Conservation (phyloP, 2,888 invertebrate species). For the Philhelius pedissequus region DNA sequence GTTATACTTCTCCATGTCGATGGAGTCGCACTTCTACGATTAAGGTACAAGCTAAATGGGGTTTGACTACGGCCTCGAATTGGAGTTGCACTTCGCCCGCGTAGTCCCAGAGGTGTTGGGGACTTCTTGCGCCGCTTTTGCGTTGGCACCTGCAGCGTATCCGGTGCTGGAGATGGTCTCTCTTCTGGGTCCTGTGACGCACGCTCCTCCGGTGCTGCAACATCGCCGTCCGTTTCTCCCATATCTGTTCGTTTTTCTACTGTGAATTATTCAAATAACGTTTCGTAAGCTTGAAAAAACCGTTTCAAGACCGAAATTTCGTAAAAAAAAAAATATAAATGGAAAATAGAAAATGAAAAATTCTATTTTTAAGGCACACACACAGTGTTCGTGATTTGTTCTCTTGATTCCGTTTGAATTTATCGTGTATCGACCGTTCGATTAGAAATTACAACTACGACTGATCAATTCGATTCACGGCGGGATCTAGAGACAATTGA, state of each 20-base stretch:
- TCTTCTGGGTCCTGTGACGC: conserved; percentile 75
- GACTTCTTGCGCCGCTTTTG: conserved; percentile 78
- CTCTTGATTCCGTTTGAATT: conserved; percentile 49
- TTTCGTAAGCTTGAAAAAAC: conserved; percentile 66
- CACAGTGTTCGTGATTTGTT: conserved; percentile 57
- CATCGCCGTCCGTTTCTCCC: conserved; percentile 78
- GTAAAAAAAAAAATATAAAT: too few relatives aligned
- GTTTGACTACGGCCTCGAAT: conserved; percentile 78
- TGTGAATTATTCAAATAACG: conserved; percentile 71
- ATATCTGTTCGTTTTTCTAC: conserved; percentile 72
- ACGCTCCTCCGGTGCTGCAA: conserved; percentile 73
- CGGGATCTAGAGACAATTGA: conserved; percentile 52
- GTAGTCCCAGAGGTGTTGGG: conserved; percentile 77
- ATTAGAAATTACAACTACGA: conserved; percentile 78
- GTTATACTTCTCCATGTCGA: conserved; percentile 79
- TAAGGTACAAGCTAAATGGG: conserved; percentile 76
- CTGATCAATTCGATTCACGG: conserved; percentile 73
- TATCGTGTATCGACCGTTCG: conserved; percentile 77
- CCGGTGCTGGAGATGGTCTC: conserved; percentile 72
- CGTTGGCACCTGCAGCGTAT: conserved; percentile 76
- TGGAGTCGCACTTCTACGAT: conserved; percentile 78
- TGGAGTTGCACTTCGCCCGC: conserved; percentile 78
- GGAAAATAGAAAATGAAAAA: neutral
- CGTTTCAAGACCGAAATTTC: conserved; percentile 60
- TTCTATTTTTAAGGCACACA: conserved; percentile 61